Base-by-base conservation (phyloP, 2,113 vertebrate species). In the Pachypanchax playfairii region DNA sequence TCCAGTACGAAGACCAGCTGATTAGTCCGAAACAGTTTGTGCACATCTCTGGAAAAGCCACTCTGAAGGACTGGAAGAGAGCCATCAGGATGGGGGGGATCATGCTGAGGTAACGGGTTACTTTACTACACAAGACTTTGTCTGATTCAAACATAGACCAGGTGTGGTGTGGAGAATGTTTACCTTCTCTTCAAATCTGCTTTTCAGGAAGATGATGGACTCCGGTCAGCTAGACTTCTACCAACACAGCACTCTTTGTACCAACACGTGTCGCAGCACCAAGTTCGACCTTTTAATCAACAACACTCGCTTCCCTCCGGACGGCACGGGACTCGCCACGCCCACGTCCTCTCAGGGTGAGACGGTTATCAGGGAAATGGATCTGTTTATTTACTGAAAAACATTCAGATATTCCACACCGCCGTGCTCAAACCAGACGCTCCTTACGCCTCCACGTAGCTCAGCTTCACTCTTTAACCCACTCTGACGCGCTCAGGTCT, bases 11-110 rank as follows among this genome's bases (percentile, higher is more conserved):
- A 82, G 95, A 98, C 66, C 95, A 98, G 33, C 86, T 99, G 79
- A 99, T 99, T 79, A 99, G 97, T 77, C 97, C 97, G 0, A 99
- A 99, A 87, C 95, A 98, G 87, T 99, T 99, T 89, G 97, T 99
- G 75, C 96, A 98, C 82, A 90, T 99, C 80, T 96, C 97, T 75
- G 97, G 97, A 59, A 99, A 99, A 82, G 97, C 97, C 56, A 98
- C 97, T 4, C 84, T 99, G 55, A 99, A 99, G 76, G 97, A 99
- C 79, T 99, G 97, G 97, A 99, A 99, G 85, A 91, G 97, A 90
- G 97, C 97, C 73, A 99, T 99, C 87, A 93, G 97, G 79, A 93
- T 99, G 21, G 94, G 94, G 17, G 96, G 97, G 65, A 93, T 98
- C 87, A 99, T 99, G 96, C 91, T 98, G 59, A 95, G 97, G 97